Evolutionary conservation across 2,113 vertebrate genomes (phyloP), one percentile per base, ranked within the genome.

Genomic region (Ceuthmochares aereus): DNA sequence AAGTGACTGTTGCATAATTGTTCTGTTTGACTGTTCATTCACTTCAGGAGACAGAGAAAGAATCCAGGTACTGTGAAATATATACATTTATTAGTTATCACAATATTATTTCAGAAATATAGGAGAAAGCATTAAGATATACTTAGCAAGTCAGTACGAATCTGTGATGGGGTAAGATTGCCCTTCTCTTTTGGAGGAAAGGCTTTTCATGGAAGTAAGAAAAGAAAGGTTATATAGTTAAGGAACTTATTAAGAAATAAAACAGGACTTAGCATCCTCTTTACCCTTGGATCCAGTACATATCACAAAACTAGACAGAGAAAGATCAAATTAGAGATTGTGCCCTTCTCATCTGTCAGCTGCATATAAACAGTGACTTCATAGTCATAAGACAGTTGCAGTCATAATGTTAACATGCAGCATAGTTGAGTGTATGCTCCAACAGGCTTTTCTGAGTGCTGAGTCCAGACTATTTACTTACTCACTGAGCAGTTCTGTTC

Each of bases 81-180:
- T 0, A 27, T 68, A 52, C 0, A 27, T 68, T 14, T 62, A 0
- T 49, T 69, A n/a, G 11, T 34, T 73, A 47, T 22, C 5, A 1
- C 32, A 84, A 80, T 42, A 52, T 30, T 42, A 29, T 34, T 70
- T 79, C 47, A 84, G 27, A 70, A 80, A 58, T 4, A 43, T 4
- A 60, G 13, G 9, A 40, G 17, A 43, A 68, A 45, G 19, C 19
- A 66, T 21, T 19, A 42, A 72, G 37, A 62, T 73, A 66, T 86
- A n/a, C 12, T 40, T 45, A 47, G 5, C 30, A 15, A 76, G 12
- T 69, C 16, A 36, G 5, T 54, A 45, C 37, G 84, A 62, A 49
- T 54, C 32, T 54, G 18, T 81, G 32, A 10, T 40, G 21, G 36
- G 14, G 8, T 59, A 87, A 36, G 34, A 43, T 34, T 68, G 26